These are phyloP conservation scores for Cotesia congregata DNA, from an alignment of 2,888 invertebrate species.

Conservation along the genomic window DNA sequence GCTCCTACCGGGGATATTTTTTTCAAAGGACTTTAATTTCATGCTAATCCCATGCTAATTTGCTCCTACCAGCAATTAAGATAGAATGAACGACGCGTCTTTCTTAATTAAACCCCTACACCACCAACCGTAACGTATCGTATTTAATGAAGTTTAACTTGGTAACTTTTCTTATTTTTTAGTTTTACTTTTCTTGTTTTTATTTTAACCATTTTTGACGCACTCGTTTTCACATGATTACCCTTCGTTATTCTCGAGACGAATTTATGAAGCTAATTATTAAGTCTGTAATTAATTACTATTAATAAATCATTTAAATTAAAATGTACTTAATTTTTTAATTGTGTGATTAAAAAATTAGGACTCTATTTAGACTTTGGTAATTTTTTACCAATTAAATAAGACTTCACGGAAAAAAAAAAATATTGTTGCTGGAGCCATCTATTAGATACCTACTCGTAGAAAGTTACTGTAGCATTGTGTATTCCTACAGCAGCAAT, in stretches of 20 bases:
- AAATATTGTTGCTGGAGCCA: too few relatives aligned
- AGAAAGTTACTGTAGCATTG: too few relatives aligned
- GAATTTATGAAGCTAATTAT: neutral
- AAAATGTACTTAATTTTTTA: too few relatives aligned
- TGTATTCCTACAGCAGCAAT: too few relatives aligned
- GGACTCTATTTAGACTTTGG: too few relatives aligned
- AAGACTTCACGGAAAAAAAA: too few relatives aligned
- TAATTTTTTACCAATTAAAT: too few relatives aligned
- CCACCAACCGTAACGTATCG: conserved; percentile 29
- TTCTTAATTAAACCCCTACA: conserved; percentile 42
- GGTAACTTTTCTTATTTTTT: too few relatives aligned
- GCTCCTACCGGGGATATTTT: neutral
- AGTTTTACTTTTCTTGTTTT: neutral
- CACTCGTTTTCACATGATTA: neutral
- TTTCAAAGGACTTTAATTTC: conserved; percentile 38
- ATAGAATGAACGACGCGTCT: conserved; percentile 40
- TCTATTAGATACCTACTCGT: too few relatives aligned
- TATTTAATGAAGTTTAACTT: conserved; percentile 39
- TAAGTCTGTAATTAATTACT: too few relatives aligned
- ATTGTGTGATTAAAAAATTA: too few relatives aligned
- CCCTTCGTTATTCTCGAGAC: neutral
- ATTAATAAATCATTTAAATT: too few relatives aligned
- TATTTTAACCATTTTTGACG: neutral
- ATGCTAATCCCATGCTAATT: conserved; percentile 48
- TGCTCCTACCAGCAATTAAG: conserved; percentile 42